phyloP scores from a whole-genome alignment of 1,140 invertebrate genomes.

The Orius insidiosus region DNA sequence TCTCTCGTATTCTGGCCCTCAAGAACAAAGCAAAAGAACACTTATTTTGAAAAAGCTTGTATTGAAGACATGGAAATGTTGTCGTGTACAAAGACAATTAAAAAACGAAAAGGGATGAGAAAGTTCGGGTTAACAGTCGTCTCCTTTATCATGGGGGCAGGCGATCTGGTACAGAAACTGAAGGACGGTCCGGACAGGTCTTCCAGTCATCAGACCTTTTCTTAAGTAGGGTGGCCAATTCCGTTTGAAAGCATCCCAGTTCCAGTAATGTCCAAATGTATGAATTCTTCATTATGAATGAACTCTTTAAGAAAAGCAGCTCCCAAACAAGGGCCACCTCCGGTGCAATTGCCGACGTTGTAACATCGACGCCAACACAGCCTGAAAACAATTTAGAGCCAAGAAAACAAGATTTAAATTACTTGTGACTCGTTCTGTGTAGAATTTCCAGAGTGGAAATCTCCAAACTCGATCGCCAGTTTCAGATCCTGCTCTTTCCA shows the following conservation, averaged over 20 bases:
- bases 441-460: slow-evolving; percentile 42
- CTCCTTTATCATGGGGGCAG: slow-evolving; percentile 24
- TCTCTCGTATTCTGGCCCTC: no score
- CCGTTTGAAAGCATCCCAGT: slow-evolving; percentile 32
- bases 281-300: slow-evolving; percentile 39
- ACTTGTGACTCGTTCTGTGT: slow-evolving; percentile 32
- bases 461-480: slow-evolving; percentile 46
- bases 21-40: no score
- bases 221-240: slow-evolving; percentile 38
- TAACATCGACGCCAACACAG: slow-evolving; percentile 35
- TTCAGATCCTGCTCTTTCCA: slow-evolving; percentile 29
- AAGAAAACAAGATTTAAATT: slow-evolving; percentile 21
- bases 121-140: slow-evolving; percentile 17
- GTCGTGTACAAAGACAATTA: no score
- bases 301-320: slow-evolving; percentile 56
- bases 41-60: no score
- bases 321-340: slow-evolving; percentile 42
- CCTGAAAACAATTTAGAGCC: slow-evolving; percentile 6
- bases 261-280: slow-evolving; percentile 54
- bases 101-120: not conserved
- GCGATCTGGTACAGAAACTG: slow-evolving; percentile 36
- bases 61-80: no score
- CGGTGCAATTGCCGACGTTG: slow-evolving; percentile 36
- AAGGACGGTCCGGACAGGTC: slow-evolving; percentile 42
- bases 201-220: slow-evolving; percentile 35